Conservation (phyloP, 2,797 vertebrate species). For the Bryconaethiops microstoma region DNA sequence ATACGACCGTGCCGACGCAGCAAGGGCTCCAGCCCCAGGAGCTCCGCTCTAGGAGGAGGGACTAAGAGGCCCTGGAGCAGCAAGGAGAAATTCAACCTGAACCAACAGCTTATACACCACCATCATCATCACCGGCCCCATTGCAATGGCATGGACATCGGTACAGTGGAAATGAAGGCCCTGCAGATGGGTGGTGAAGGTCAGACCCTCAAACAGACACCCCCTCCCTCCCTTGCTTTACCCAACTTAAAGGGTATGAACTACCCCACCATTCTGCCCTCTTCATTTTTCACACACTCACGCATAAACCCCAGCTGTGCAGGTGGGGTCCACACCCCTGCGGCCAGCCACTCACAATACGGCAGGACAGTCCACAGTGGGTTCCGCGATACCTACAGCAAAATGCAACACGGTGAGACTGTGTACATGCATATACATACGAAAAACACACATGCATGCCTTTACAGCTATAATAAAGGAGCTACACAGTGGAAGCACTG, state of each 20-base stretch:
- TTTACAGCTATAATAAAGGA: not conserved
- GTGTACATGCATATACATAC: not conserved
- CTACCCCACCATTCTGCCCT: slow-evolving; percentile 92
- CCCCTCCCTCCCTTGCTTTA: slow-evolving; percentile 61
- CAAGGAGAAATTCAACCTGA: slow-evolving; percentile 69
- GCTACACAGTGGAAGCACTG: not conserved
- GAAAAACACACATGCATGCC: not conserved
- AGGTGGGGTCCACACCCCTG: slow-evolving; percentile 11
- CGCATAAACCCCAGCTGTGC: slow-evolving; percentile 28
- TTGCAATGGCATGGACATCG: slow-evolving; percentile 57
- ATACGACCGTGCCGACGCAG: slow-evolving; percentile 75
- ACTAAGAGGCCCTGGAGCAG: slow-evolving; percentile 59
- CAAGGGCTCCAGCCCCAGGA: slow-evolving; percentile 71
- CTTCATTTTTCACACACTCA: slow-evolving; percentile 56
- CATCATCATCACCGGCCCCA: slow-evolving; percentile 89
- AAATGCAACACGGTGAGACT: slow-evolving; percentile 71
- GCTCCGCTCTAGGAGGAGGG: slow-evolving; percentile 66
- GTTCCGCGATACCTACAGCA: slow-evolving; percentile 68
- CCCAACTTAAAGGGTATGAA: slow-evolving; percentile 81
- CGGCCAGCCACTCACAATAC: not conserved
- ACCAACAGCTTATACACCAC: slow-evolving; percentile 81
- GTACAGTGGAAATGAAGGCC: slow-evolving; percentile 69
- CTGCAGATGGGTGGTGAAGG: slow-evolving; percentile 67
- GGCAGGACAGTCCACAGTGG: slow-evolving; percentile 59
- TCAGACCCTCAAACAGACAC: slow-evolving; percentile 29